Percentiles rank a stretch among this genome's conserved stretches.
Evolutionary conservation across 2,888 invertebrate genomes (phyloP).

Genomic region (Cephus pulcher): DNA sequence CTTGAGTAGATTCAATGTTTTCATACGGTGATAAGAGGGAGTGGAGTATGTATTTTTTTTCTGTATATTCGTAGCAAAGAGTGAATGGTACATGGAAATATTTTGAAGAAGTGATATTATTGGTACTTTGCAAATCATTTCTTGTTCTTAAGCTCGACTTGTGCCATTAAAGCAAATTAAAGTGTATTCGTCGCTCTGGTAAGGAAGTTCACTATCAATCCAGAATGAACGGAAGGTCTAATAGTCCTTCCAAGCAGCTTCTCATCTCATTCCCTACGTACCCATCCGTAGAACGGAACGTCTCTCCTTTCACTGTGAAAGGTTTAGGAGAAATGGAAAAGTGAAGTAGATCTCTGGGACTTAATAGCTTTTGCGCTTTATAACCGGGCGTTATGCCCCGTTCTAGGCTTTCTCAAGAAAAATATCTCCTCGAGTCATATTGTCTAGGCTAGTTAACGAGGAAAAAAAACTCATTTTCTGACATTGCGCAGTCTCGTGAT

Average conservation of each 20-base stretch:
- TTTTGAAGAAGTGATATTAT: background rate
- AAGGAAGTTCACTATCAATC: background rate
- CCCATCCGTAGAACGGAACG: background rate
- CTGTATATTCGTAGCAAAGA: background rate
- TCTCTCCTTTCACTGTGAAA: background rate
- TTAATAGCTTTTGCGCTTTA: conserved; percentile 18
- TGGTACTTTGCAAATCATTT: background rate
- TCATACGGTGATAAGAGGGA: background rate
- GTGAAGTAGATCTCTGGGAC: conserved; percentile 11
- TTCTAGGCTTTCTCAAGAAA: background rate
- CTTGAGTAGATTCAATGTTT: background rate
- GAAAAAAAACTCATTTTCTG: background rate
- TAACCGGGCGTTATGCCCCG: background rate
- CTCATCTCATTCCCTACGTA: background rate
- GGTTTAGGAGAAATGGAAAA: conserved; percentile 14
- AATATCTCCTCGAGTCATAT: background rate
- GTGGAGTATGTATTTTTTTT: background rate
- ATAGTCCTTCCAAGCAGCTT: background rate
- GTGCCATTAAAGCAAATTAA: background rate
- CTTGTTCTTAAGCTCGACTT: background rate
- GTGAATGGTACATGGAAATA: background rate
- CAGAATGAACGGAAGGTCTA: background rate
- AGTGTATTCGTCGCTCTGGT: background rate
- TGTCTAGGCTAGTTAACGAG: background rate
- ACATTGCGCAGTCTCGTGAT: too few species aligned